Conservation (phyloP, 23 tunicate species). For the Clavelina lepadiformis region DNA sequence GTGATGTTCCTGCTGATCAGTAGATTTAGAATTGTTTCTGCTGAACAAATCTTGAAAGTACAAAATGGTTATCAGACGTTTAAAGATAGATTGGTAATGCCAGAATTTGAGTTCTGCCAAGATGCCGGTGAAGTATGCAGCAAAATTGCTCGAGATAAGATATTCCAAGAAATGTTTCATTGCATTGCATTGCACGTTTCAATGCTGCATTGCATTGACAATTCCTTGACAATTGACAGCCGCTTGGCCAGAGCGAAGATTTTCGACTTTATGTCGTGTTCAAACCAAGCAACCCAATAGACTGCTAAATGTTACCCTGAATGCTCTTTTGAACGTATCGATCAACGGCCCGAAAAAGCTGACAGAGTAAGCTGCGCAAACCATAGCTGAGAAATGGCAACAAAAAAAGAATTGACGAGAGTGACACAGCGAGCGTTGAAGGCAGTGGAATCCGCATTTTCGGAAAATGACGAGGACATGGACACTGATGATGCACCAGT, state of each 20-base stretch:
- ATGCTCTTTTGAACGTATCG: background rate
- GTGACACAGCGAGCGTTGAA: too few species aligned
- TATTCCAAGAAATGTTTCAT: slow-evolving; percentile 27
- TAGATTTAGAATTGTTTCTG: slow-evolving; percentile 15
- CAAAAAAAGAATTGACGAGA: too few species aligned
- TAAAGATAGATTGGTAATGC: slow-evolving; percentile 35
- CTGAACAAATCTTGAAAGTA: slow-evolving; percentile 19
- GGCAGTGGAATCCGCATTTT: too few species aligned
- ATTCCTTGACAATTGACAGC: slow-evolving; percentile 18
- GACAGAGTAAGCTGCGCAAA: too few species aligned
- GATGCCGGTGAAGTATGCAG: slow-evolving; percentile 37
- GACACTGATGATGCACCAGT: too few species aligned
- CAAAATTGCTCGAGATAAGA: slow-evolving; percentile 37
- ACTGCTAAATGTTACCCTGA: slow-evolving; percentile 28
- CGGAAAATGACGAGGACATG: too few species aligned
- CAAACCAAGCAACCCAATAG: slow-evolving; percentile 29
- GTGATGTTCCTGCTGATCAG: slow-evolving; percentile 24
- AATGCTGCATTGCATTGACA: slow-evolving; percentile 44
- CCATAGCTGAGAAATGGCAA: too few species aligned
- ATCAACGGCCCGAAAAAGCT: too few species aligned
- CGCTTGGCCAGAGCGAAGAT: slow-evolving; percentile 32
- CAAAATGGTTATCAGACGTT: slow-evolving; percentile 28
- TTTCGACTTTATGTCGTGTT: slow-evolving; percentile 30
- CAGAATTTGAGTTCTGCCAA: slow-evolving; percentile 33
- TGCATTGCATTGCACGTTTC: slow-evolving; percentile 1